phyloP scores from a whole-genome alignment of 2,113 vertebrate species.

The Podarcis muralis region DNA sequence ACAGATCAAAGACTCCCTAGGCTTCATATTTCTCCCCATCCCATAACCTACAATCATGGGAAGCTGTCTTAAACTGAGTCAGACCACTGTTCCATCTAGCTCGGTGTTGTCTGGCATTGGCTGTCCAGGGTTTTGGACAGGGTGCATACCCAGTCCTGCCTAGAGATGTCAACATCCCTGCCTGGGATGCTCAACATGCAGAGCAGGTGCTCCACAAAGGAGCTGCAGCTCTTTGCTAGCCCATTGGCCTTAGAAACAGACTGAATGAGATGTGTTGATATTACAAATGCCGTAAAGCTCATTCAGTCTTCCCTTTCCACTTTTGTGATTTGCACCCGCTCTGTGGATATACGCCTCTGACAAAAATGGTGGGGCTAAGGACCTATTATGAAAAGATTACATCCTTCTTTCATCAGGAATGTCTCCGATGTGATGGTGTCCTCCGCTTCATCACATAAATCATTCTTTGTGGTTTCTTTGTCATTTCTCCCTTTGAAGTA shows the following conservation, averaged over 20 bases:
- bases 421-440: neutral
- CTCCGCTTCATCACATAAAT: constrained; percentile 49
- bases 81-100: too few relatives aligned
- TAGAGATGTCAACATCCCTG: too few relatives aligned
- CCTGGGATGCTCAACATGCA: too few relatives aligned
- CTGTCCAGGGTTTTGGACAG: too few relatives aligned
- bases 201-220: too few relatives aligned
- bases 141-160: too few relatives aligned
- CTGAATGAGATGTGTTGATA: constrained; percentile 34
- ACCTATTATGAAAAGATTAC: constrained; percentile 24
- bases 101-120: too few relatives aligned
- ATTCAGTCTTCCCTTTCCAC: neutral
- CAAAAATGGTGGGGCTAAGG: constrained; percentile 53
- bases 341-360: constrained; percentile 19
- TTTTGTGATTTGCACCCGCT: constrained; percentile 32
- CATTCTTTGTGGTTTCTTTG: constrained; percentile 47
- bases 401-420: constrained; percentile 7
- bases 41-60: too few relatives aligned
- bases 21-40: too few relatives aligned
- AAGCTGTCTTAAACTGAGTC: too few relatives aligned
- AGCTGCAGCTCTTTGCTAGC: neutral
- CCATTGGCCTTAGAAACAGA: fast-evolving
- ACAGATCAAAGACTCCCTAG: too few relatives aligned
- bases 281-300: constrained; percentile 19
- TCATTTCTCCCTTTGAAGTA: constrained; percentile 15